These are phyloP conservation scores for Atractosteus spatula DNA, from an alignment of 2,113 vertebrate genomes.

Conservation along the genomic window DNA sequence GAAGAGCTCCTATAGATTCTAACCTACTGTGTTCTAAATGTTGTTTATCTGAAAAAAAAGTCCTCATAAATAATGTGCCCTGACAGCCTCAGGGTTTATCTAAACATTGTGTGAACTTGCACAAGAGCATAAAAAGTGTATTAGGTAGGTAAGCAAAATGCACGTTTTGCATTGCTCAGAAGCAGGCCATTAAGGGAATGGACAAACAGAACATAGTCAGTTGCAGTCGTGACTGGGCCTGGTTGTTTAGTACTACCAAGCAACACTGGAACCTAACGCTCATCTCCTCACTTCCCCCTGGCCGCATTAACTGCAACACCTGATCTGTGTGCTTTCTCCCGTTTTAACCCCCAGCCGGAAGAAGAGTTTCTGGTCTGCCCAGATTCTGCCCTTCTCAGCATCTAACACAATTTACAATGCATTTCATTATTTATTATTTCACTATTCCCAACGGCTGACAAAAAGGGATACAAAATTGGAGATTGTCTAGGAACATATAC, in stretches of 20 bases:
- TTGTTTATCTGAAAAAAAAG: slow-evolving; percentile 29
- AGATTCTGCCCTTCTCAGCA: not conserved
- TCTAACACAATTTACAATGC: not conserved
- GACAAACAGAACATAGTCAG: not conserved
- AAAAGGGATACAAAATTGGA: too few species aligned
- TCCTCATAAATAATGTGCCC: slow-evolving; percentile 31
- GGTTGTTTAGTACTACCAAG: slow-evolving; percentile 47
- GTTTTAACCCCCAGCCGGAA: too few species aligned
- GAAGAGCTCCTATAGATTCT: slow-evolving; percentile 17
- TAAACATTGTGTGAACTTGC: slow-evolving; percentile 12
- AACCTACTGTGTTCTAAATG: slow-evolving; percentile 8
- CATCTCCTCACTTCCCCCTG: not conserved
- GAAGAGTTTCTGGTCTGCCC: slow-evolving; percentile 12
- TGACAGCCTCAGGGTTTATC: slow-evolving; percentile 24
- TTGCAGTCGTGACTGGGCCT: slow-evolving; percentile 23
- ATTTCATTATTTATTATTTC: too few species aligned
- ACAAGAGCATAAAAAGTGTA: slow-evolving; percentile 13
- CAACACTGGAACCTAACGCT: slow-evolving; percentile 20
- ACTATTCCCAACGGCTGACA: too few species aligned
- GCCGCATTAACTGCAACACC: slow-evolving; percentile 43
- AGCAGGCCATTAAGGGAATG: not conserved
- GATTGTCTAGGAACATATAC: too few species aligned
- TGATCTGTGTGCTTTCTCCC: too few species aligned
- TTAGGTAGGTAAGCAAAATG: not conserved
- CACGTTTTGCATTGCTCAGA: not conserved